phyloP scores from a whole-genome alignment of 2,113 vertebrate species.

The Laticauda colubrina region DNA sequence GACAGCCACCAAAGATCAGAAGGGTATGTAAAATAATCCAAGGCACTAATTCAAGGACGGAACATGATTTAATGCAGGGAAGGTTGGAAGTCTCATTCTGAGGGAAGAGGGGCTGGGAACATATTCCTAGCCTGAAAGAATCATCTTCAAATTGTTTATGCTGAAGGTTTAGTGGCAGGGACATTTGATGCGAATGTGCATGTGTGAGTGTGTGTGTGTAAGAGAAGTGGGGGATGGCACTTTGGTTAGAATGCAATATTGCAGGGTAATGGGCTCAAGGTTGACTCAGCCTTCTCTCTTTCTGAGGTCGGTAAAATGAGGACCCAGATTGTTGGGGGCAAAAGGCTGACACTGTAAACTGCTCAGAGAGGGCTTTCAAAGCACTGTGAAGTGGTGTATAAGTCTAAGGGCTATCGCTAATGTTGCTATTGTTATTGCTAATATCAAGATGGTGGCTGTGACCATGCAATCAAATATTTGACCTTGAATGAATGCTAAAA shows the following conservation, averaged over 20 bases:
- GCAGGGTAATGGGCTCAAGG: not conserved
- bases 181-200: not conserved
- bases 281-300: not conserved
- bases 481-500: not conserved
- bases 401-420: not conserved
- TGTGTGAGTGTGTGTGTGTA: no score
- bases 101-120: not conserved
- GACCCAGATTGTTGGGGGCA: not conserved
- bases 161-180: not conserved
- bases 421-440: no score
- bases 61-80: not conserved
- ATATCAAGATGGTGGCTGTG: not conserved
- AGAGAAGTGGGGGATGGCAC: not conserved
- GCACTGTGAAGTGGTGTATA: not conserved
- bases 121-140: not conserved
- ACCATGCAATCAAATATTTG: not conserved
- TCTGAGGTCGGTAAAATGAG: not conserved
- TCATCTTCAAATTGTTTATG: not conserved
- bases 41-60: not conserved
- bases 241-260: not conserved
- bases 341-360: not conserved
- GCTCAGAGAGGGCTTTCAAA: not conserved
- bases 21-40: not conserved
- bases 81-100: not conserved
- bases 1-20: not conserved